These are phyloP conservation scores for Keiferia lycopersicella DNA, from an alignment of 2,888 invertebrate genomes.

Conservation along the genomic window DNA sequence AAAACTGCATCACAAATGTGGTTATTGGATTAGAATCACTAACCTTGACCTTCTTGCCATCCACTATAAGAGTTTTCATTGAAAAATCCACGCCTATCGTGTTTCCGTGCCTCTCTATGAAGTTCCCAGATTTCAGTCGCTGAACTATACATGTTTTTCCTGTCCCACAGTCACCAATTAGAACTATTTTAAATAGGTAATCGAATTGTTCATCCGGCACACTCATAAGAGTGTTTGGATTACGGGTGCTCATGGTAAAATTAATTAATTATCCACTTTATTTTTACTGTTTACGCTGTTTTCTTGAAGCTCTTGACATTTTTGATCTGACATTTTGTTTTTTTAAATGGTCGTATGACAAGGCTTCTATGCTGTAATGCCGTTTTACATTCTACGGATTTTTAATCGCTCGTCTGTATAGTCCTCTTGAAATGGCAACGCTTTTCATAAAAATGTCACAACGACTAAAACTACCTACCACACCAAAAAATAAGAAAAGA, in stretches of 20 bases:
- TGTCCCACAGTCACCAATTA: conserved; percentile 95
- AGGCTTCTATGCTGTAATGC: not conserved
- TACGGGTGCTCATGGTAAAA: conserved; percentile 85
- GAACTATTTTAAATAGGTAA: conserved; percentile 96
- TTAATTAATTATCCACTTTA: conserved; percentile 42
- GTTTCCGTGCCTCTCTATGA: conserved; percentile 96
- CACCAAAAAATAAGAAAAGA: not conserved
- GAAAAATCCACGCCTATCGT: conserved; percentile 99
- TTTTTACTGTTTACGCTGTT: conserved; percentile 41
- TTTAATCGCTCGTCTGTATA: conserved; percentile 12
- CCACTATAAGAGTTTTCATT: conserved; percentile 97
- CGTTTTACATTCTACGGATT: not conserved
- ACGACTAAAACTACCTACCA: no score
- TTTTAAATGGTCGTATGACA: conserved; percentile 29
- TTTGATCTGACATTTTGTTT: conserved; percentile 22
- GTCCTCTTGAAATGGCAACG: not conserved
- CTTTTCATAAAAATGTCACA: not conserved
- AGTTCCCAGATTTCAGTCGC: conserved; percentile 97
- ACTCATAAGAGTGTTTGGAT: conserved; percentile 88
- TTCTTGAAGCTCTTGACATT: conserved; percentile 17
- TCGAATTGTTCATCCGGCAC: conserved; percentile 93
- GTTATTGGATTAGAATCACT: conserved; percentile 47
- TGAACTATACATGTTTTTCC: conserved; percentile 98
- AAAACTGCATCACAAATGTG: conserved; percentile 33
- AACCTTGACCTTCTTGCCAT: conserved; percentile 97